These are phyloP conservation scores for Neuroterus valhalla DNA, from an alignment of 1,140 invertebrate genomes.

Conservation along the genomic window DNA sequence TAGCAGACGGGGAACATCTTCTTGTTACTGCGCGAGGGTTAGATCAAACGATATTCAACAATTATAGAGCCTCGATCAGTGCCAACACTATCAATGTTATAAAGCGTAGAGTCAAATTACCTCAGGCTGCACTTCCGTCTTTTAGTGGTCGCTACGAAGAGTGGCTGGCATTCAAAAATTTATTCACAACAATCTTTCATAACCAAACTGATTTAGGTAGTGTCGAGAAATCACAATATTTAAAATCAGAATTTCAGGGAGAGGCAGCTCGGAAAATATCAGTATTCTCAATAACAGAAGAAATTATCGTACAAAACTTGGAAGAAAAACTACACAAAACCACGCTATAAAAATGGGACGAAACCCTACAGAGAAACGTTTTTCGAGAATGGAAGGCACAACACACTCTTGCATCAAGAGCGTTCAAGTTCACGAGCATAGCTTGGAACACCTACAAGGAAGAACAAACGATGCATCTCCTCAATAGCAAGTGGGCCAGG, in stretches of 20 bases:
- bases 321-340: no score
- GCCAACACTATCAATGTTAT: no score
- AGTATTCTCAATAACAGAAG: slow-evolving; percentile 34
- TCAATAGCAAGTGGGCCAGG: background rate
- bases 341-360: slow-evolving; percentile 38
- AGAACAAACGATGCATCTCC: background rate
- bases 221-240: slow-evolving; percentile 49
- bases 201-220: slow-evolving; percentile 32
- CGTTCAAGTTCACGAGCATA: no score
- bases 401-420: background rate
- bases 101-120: slow-evolving; percentile 40
- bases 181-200: slow-evolving; percentile 40
- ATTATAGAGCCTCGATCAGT: no score
- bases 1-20: no score
- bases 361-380: slow-evolving; percentile 4
- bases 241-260: slow-evolving; percentile 37
- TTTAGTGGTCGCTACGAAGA: slow-evolving; percentile 47
- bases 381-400: background rate
- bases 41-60: no score
- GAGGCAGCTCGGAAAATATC: slow-evolving; percentile 40
- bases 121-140: slow-evolving; percentile 36
- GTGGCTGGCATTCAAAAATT: slow-evolving; percentile 45
- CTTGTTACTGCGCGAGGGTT: no score
- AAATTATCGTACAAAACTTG: slow-evolving; percentile 31
- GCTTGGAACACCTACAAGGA: background rate